A percentile compares a stretch with the other conserved stretches of the same genome.
Evolutionary conservation across 2,888 invertebrate genomes (phyloP).

Genomic region (Disparrhopalites patrizii): DNA sequence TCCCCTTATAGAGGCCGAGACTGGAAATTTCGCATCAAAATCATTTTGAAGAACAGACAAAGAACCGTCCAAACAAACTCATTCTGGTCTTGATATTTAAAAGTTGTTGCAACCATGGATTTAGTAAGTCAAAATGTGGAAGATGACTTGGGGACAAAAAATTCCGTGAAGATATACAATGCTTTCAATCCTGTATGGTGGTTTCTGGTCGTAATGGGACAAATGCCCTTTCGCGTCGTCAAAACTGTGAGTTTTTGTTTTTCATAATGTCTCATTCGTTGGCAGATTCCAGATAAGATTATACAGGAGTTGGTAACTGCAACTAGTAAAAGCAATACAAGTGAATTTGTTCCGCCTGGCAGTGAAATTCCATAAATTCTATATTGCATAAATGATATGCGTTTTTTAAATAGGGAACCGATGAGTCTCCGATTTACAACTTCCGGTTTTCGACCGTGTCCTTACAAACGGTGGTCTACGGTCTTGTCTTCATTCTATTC

Average conservation of each 20-base stretch:
- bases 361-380: background rate
- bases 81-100: no score
- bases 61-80: no score
- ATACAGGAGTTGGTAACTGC: no score
- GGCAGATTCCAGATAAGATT: no score
- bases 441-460: background rate
- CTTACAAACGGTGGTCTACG: background rate
- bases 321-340: no score
- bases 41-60: no score
- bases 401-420: background rate
- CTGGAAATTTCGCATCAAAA: no score
- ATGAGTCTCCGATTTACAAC: background rate
- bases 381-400: background rate
- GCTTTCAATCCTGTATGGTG: constrained; percentile 8
- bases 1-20: no score
- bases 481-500: background rate
- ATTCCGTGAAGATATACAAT: constrained; percentile 3
- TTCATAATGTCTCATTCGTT: no score
- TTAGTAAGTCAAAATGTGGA: constrained; percentile 48
- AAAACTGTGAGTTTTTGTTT: no score
- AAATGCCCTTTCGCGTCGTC: background rate
- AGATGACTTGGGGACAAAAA: constrained; percentile 29
- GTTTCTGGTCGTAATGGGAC: background rate
- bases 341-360: background rate
- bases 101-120: no score